Evolutionary conservation across 2,888 invertebrate species (phyloP), one percentile per base, ranked within the genome.

Genomic region (Cephus spinipes): DNA sequence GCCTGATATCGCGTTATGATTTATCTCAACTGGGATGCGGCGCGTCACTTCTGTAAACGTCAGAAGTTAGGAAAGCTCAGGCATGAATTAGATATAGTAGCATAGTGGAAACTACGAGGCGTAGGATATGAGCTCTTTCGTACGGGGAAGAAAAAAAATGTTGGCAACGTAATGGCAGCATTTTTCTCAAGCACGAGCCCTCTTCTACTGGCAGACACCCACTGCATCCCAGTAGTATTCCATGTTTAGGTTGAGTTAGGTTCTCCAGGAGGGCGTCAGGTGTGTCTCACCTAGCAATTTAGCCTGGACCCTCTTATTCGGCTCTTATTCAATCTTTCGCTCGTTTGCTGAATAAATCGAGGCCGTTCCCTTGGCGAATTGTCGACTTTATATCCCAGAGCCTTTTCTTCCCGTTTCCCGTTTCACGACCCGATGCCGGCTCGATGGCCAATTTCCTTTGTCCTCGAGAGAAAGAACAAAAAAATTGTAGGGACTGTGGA

Each of bases 281-380:
- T 84, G 85, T 81, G 82, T 81, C 83, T 81, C 79, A 78, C 76
- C 81, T 79, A 79, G 80, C 82, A 84, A 84, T 84, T 87, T 79
- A 81, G 81, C 82, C 81, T 82, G 80, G 80, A 79, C 81, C 85
- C 86, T 85, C 85, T 86, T 86, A 87, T 88, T 87, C 82, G 81
- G 76, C 81, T 80, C 86, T 85, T 85, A 85, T 85, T 84, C 86
- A 86, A 88, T 88, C 87, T 85, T 83, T 80, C 81, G 78, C 79
- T 77, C 84, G 82, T 85, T 82, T 81, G 73, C 80, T 81, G 84
- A 85, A 88, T 87, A 88, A 87, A 88, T 87, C 85, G 86, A 79
- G 80, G 83, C 82, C 85, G 83, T 87, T 87, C 81, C 79, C 81
- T 40, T 76, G 55, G 76, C 78, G 85, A 83, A 83, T 86, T 83